Evolutionary conservation across 1,140 invertebrate species (phyloP).

Genomic region (Hydropsyche tenuis): DNA sequence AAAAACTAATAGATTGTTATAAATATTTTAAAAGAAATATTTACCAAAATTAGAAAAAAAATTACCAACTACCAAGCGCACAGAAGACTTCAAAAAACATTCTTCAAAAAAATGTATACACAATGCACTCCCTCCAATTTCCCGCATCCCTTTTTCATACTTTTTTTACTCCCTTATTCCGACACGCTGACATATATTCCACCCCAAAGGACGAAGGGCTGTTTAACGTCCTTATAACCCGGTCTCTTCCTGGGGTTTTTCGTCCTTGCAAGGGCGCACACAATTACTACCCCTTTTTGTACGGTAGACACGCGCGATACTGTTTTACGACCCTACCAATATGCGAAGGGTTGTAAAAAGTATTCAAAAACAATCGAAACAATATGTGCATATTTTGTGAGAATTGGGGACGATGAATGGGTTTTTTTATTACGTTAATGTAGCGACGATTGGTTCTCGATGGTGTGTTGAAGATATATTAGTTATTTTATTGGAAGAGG

Average conservation of each 20-base stretch:
- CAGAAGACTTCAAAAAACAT: too few species aligned
- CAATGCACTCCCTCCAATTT: too few species aligned
- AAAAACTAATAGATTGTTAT: too few species aligned
- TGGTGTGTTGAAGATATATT: too few species aligned
- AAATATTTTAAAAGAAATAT: too few species aligned
- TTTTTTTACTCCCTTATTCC: background rate
- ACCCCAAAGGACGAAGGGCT: background rate
- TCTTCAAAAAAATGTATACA: too few species aligned
- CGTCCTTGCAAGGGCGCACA: constrained; percentile 25
- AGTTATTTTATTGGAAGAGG: too few species aligned
- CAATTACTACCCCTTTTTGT: constrained; percentile 6
- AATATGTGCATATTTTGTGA: background rate
- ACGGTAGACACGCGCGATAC: background rate
- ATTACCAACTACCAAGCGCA: too few species aligned
- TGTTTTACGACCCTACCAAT: background rate
- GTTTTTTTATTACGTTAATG: too few species aligned
- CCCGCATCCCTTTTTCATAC: background rate
- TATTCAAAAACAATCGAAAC: background rate
- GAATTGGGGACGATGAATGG: too few species aligned
- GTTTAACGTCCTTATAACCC: constrained; percentile 12
- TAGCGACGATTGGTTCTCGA: too few species aligned
- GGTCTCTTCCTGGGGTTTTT: constrained; percentile 5
- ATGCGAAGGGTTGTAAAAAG: background rate
- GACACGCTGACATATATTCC: constrained; percentile 34
- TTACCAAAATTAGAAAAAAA: too few species aligned